phyloP scores from a whole-genome alignment of 2,888 invertebrate species.

The Sabatieria punctata region DNA sequence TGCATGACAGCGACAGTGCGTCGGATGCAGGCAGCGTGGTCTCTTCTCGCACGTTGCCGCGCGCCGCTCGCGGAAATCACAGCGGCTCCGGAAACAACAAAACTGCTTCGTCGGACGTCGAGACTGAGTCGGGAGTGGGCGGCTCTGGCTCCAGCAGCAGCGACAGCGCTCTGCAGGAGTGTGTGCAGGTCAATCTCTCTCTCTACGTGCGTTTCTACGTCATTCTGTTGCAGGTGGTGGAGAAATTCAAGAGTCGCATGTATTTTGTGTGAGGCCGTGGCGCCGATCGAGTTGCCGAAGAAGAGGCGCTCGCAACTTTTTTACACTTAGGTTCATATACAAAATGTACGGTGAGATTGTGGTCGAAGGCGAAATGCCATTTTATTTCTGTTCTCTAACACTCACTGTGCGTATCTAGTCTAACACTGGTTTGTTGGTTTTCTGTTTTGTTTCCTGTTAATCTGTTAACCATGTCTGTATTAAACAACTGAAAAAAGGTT shows the following conservation, averaged over 20 bases:
- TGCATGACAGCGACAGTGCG: constrained; percentile 12
- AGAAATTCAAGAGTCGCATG: neutral
- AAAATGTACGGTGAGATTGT: too few species aligned
- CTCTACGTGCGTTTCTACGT: neutral
- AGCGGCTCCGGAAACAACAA: neutral
- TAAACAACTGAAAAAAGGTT: too few species aligned
- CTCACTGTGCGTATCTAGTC: too few species aligned
- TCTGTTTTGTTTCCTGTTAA: too few species aligned
- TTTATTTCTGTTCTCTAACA: too few species aligned
- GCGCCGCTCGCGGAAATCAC: neutral
- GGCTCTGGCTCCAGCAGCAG: neutral
- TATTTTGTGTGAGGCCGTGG: neutral
- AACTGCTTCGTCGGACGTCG: neutral
- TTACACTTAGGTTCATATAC: too few species aligned
- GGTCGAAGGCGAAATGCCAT: too few species aligned
- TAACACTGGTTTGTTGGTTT: too few species aligned
- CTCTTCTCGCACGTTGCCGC: neutral
- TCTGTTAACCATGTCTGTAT: too few species aligned
- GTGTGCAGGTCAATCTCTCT: constrained; percentile 11
- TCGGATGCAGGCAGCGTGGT: constrained; percentile 1
- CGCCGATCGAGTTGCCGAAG: too few species aligned
- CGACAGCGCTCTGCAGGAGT: constrained; percentile 18
- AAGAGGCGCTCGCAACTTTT: too few species aligned
- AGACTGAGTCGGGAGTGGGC: neutral
- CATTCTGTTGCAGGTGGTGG: neutral